Base-by-base conservation (phyloP, 2,888 invertebrate genomes). In the Machimus atricapillus region DNA sequence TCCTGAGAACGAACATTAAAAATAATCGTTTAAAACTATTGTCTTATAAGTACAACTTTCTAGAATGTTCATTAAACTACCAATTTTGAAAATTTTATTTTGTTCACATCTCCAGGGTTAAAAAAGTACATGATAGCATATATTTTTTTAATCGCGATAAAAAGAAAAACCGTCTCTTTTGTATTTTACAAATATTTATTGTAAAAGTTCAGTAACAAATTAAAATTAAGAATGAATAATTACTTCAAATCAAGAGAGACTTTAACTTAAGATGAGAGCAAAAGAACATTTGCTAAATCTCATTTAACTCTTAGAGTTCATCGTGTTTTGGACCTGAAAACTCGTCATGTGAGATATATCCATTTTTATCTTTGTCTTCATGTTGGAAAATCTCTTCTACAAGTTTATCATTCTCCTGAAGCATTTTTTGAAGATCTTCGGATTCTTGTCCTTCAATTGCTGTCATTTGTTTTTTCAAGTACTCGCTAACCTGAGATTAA, bases 311-410 rank as follows among this genome's bases (percentile, higher is more conserved):
- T 81, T 96, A 98, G 92, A 99, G 96, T 93, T 98, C 99, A 92
- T 99, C 99, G 93, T 98, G 98, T 92, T 99, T 98, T 19, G 98
- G 98, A 4, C 98, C 98, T 37, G 97, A 98, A 94, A 99, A 99
- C 93, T 99, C 98, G 81, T 97, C 97, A 93, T 97, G 97, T 89
- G 98, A 98, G 90, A 99, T 98, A 93, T 95, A 97, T 88, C 98
- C 98, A 91, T 99, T 98, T 92, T 97, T 97, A 93, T 99, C 98
- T 92, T 97, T 97, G 92, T 99, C 98, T 92, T 99, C 98, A 92
- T 98, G 98, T 91, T 97, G 97, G 95, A 99, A 98, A 91, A 99
- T 98, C 92, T 98, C 98, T 91, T 98, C 97, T 8, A 98, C 97
- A 87, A 98, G 95, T 91, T 98, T 98, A 92, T 98, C 97, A 92